A percentile compares a stretch with the other conserved stretches of the same genome.
phyloP scores from a whole-genome alignment of 2,888 invertebrate species.

The Drosophila sordidula region DNA sequence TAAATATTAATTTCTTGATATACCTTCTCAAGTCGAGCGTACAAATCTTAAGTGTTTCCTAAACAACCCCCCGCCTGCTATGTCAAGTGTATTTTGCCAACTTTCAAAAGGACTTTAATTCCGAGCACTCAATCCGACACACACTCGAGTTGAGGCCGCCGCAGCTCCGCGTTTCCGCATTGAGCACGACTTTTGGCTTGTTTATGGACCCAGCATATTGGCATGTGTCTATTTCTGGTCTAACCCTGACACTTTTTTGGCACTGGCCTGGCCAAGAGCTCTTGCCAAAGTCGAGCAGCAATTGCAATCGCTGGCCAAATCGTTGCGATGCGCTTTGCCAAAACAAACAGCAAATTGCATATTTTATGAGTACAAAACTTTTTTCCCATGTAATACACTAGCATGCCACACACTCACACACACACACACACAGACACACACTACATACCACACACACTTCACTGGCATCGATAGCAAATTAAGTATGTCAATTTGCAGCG shows the following conservation, averaged over 20 bases:
- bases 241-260: conserved; percentile 77
- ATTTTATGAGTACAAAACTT: conserved; percentile 73
- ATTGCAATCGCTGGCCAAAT: conserved; percentile 59
- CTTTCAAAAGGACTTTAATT: conserved; percentile 34
- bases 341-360: conserved; percentile 70
- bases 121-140: conserved; percentile 15
- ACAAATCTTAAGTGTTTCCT: conserved; percentile 5
- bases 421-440: conserved; percentile 29
- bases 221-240: conserved; percentile 72
- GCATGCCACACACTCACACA: conserved; percentile 25
- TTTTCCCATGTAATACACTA: conserved; percentile 59
- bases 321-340: conserved; percentile 62
- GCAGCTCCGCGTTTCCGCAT: not conserved
- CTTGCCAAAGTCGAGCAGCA: conserved; percentile 63
- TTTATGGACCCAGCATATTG: conserved; percentile 66
- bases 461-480: conserved; percentile 64
- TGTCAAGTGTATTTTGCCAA: conserved; percentile 15
- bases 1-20: no score
- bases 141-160: not conserved
- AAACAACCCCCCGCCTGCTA: not conserved
- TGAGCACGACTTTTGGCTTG: conserved; percentile 39
- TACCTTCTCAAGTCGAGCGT: no score
- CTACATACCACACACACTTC: conserved; percentile 21
- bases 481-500: conserved; percentile 75
- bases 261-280: conserved; percentile 47